Base-by-base conservation (phyloP, 2,797 vertebrate species). In the Sebastes trivittatus region DNA sequence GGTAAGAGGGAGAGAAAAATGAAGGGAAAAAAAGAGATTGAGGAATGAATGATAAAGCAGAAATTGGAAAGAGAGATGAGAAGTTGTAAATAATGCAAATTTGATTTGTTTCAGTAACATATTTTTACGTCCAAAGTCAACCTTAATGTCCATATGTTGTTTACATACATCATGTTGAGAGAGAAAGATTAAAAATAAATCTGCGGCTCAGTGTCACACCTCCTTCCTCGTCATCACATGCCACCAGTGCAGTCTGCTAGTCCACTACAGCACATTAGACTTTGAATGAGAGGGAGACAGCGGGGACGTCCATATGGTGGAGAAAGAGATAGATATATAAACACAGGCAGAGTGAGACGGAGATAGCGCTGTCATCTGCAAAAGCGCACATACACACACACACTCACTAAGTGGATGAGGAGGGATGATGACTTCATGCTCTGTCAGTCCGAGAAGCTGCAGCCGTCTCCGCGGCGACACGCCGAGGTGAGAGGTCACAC, bases 401-500 rank as follows among this genome's bases (percentile, higher is more conserved):
- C 52, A 54, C n/a, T 22, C 52, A 22, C 16, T 6, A 62, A 22
- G 9, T 23, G 11, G 6, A 3, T 2, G 27, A 4, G 32, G 34
- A 32, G 6, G 11, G 7, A 29, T 32, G 78, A 83, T 78, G 38
- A 29, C 77, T 83, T 71, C 5, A 5, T 14, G 77, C 83, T 84
- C 71, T 0, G 32, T 54, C 29, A 52, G 29, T n/a, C 54, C 3
- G 29, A 63, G 52, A 67, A 32, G 68, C 29, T 55, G 36, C 32
- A 30, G 67, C 42, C 9, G 14, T 52, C 49, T 80, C 30, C 0
- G 8, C 13, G 0, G 23, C 58, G 23, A 64, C 72, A 59, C 13
- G 16, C 16, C 4, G 25, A 61, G 89, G 83, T 87, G 11, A 82
- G 32, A 85, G 92, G 88, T 87, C 76, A 65, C 65, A 42, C 78